Base-by-base conservation (phyloP, 2,888 invertebrate genomes). In the Drosophila prostipennis region DNA sequence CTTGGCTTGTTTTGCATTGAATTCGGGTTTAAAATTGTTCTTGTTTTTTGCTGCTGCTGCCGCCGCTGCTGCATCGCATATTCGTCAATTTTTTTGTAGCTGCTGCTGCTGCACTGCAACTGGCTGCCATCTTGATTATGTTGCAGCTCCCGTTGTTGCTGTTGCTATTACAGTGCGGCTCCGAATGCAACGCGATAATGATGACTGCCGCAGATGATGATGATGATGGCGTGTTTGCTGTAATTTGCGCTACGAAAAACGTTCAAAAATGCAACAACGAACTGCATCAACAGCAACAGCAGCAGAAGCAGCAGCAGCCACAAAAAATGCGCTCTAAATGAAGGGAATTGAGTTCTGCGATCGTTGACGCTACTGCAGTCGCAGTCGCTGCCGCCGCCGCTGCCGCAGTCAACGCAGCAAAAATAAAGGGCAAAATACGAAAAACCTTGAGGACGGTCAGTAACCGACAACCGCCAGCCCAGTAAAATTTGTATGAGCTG, bases 201-300 rank as follows among this genome's bases (percentile, higher is more conserved):
- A 69, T 72, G 71, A 40, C 52, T 54, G 68, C 70, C 59, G 64
- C 57, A 70, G 42, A 16, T 16, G 16, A 40, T 72, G 87, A 81
- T 82, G 80, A 85, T 76, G 82, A 87, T 89, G 83, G 90, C 90
- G 89, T 90, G 90, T 89, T 90, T 88, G 87, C 80, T 89, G 90
- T 90, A 90, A 90, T 90, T 90, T 90, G 87, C 90, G 89, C 91
- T 87, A 85, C 89, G 88, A 79, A 80, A 82, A 86, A 85, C 86
- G 87, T 89, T 86, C 86, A 89, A 89, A 85, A 87, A 87, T 89
- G 81, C 83, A 88, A 76, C 74, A 78, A 74, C 78, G 70, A 79
- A 78, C 71, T 74, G 73, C 69, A 75, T 52, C 74, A 75, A 48
- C 77, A 68, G 54, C 77, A 71, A 51, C 52, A 64, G 57, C 63